Evolutionary conservation across 2,113 vertebrate genomes (phyloP), one percentile per base, ranked within the genome.

Genomic region (Chamaea fasciata): DNA sequence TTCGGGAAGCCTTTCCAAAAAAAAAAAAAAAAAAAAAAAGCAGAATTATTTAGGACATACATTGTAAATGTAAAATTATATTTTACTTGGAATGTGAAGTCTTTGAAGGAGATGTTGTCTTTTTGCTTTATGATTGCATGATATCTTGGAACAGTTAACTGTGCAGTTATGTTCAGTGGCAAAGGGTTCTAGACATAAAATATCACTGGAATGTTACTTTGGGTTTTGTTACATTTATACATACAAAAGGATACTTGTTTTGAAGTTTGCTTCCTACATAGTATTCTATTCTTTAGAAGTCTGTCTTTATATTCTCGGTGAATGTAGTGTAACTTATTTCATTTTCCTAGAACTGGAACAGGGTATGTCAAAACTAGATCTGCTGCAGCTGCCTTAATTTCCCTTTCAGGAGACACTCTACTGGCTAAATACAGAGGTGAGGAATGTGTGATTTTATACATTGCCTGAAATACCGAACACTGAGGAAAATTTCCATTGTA

Each of bases 341-440:
- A 46, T 95, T 71, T 64, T 92, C 55, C 60, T 91, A 98, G 98
- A 81, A 76, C 79, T 63, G 94, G 93, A 75, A 96, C 62, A 1
- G 97, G 97, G 23, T 95, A 91, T 60, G 94, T 99, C 13, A 94
- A 95, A 37, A 89, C 96, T 13, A 87, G 41, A 30, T 97, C 98
- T 85, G 96, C 97, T 50, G 96, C 98, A 24, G 96, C 94, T 9
- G 97, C 97, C 30, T 86, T 99, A 56, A 96, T 98, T 44, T 97
- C 97, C 11, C 97, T 99, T 90, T 98, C 98, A 3, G 97, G 98
- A 46, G 98, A 99, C 76, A 92, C 83, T 24, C 96, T 98, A 41
- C 96, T 97, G 62, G 89, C 92, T 11, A 99, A 99, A 93, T 98
- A 98, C 90, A 98, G 83, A 98, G 98, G 98, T 99, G 76, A 18